Percentiles rank a stretch among this genome's conserved stretches.
phyloP scores from a whole-genome alignment of 1,140 invertebrate species.

The Tigriopus japonicus region DNA sequence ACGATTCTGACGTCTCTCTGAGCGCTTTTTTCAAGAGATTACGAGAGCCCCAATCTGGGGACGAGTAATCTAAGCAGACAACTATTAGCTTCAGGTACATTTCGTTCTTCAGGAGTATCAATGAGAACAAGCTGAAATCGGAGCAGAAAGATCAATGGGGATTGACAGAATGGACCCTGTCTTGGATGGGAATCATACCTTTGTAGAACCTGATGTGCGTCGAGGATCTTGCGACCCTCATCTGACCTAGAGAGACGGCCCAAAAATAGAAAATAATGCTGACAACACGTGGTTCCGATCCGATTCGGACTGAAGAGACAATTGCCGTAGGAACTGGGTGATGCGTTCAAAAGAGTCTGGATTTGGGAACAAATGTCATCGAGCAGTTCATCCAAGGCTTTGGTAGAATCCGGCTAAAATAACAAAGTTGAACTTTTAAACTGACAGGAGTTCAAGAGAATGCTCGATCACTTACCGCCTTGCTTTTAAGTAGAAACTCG shows the following conservation, averaged over 20 bases:
- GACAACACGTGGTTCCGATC: constrained; percentile 66
- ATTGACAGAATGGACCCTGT: too few species aligned
- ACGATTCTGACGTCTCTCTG: constrained; percentile 42
- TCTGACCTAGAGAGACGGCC: constrained; percentile 5
- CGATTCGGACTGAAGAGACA: constrained; percentile 70
- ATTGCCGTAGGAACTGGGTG: constrained; percentile 51
- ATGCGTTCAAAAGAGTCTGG: constrained; percentile 40
- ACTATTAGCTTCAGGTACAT: constrained; percentile 13
- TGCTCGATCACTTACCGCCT: constrained; percentile 33
- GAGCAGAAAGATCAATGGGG: too few species aligned
- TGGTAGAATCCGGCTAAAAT: too few species aligned
- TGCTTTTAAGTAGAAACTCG: constrained; percentile 43
- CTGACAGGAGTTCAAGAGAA: too few species aligned
- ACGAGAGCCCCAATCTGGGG: constrained; percentile 17
- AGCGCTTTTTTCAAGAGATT: constrained; percentile 47
- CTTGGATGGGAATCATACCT: not conserved
- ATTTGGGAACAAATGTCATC: constrained; percentile 56
- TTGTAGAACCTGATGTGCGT: not conserved
- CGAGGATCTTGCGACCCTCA: not conserved
- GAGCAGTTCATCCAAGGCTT: constrained; percentile 52
- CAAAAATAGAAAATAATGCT: constrained; percentile 75
- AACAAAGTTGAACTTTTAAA: too few species aligned
- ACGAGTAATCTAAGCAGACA: constrained; percentile 7
- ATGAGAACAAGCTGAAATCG: not conserved
- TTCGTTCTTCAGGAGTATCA: constrained; percentile 1